Base-by-base conservation (phyloP, 23 tunicate genomes). In the Ciona savignyi region DNA sequence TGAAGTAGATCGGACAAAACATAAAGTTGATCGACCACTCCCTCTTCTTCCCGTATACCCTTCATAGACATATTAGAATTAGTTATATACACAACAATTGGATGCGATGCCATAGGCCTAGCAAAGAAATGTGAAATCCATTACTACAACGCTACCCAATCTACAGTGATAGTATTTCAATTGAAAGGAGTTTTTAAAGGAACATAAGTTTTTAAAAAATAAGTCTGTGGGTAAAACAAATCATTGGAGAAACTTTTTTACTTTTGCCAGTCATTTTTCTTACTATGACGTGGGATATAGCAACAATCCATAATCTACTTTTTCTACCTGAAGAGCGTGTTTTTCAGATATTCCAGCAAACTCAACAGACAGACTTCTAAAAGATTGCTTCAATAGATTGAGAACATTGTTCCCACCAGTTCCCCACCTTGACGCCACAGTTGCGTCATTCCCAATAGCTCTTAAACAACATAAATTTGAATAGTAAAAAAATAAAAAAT, bases 31-130 rank as follows among this genome's bases (percentile, higher is more conserved):
- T 91, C 91, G 29, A 91, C 91, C 6, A 91, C 83, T 0, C 97
- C 97, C 61, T 91, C 97, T 6, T 91, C 97, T 76, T 91, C 97
- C 22, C 97, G 83, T 22, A 75, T 85, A 4, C 84, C 87, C 97
- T 91, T 74, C 56, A 42, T 42, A 42, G 56, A 42, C 15, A 42
- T 42, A 9, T 6, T 42, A 42, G 9, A 42, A 6, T 6, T 6
- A 42, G 11, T 6, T 15, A 15, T 42, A 42, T 42, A 15, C 56
- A 9, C 56, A 6, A 42, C 56, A 42, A n/a, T n/a, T n/a, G n/a
- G n/a, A n/a, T n/a, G n/a, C n/a, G n/a, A n/a, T n/a, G n/a, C n/a
- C n/a, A n/a, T n/a, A n/a, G n/a, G n/a, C n/a, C n/a, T n/a, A n/a
- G n/a, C n/a, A n/a, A n/a, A n/a, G n/a, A n/a, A n/a, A n/a, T n/a